These are phyloP conservation scores for Porites australiensis DNA, from an alignment of 64 coral and sea anemone genomes.

Conservation along the genomic window DNA sequence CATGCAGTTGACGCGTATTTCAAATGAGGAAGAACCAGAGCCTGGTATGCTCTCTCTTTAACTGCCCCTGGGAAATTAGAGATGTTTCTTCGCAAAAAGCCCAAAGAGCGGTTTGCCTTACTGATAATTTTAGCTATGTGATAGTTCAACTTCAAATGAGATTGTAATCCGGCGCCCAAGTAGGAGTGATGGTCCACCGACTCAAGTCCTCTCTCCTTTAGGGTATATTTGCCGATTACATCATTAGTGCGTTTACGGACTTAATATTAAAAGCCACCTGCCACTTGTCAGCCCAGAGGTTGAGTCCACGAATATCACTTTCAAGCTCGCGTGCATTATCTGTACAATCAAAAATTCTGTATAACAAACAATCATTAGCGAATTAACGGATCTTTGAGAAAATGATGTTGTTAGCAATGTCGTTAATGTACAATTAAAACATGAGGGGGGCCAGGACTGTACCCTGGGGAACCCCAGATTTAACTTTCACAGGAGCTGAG, in stretches of 20 bases:
- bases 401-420: conserved; percentile 30
- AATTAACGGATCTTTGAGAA: conserved; percentile 30
- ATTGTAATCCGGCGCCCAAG: conserved; percentile 4
- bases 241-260: not conserved
- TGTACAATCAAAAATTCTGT: conserved; percentile 16
- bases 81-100: no score
- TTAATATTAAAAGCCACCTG: conserved; percentile 60
- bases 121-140: no score
- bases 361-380: conserved; percentile 45
- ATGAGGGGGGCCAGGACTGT: not conserved
- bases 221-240: conserved; percentile 27
- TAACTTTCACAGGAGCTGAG: conserved; percentile 29
- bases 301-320: conserved; percentile 20
- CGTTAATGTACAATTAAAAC: conserved; percentile 44
- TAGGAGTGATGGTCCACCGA: conserved; percentile 26
- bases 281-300: conserved; percentile 58
- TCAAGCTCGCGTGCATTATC: conserved; percentile 27
- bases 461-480: conserved; percentile 37
- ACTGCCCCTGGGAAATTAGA: no score
- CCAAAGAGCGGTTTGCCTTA: no score
- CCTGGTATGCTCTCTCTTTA: no score
- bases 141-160: conserved; percentile 26
- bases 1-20: no score
- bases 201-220: not conserved
- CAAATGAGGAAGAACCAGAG: no score